Evolutionary conservation across 2,797 vertebrate genomes (phyloP).

Genomic region (Apogon hyalosoma): DNA sequence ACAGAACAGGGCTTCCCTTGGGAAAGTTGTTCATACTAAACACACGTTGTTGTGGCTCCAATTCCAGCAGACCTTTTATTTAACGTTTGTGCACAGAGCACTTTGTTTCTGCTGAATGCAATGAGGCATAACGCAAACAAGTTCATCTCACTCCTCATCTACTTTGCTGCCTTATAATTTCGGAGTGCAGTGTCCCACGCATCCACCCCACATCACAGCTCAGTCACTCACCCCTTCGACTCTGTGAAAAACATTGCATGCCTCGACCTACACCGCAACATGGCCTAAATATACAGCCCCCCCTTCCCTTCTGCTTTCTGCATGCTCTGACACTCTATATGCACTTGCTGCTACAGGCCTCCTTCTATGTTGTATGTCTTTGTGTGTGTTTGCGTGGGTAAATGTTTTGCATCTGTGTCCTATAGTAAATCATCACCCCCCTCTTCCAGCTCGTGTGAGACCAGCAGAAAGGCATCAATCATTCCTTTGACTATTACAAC

Average conservation of each 20-base stretch:
- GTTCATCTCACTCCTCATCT: conserved; percentile 58
- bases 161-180: conserved; percentile 79
- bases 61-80: conserved; percentile 37
- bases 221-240: conserved; percentile 71
- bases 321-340: conserved; percentile 66
- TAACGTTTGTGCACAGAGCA: conserved; percentile 14
- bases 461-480: conserved; percentile 76
- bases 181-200: conserved; percentile 57
- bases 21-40: conserved; percentile 70
- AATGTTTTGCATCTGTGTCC: conserved; percentile 52
- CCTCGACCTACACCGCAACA: conserved; percentile 67
- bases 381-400: conserved; percentile 55
- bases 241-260: conserved; percentile 74
- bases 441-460: conserved; percentile 54
- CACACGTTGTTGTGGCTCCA: conserved; percentile 48
- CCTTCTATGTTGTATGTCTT: conserved; percentile 40
- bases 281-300: conserved; percentile 74
- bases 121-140: conserved; percentile 74
- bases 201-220: conserved; percentile 76
- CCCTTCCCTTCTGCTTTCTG: conserved; percentile 40
- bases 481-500: conserved; percentile 62
- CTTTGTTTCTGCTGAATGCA: conserved; percentile 71
- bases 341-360: conserved; percentile 50
- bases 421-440: conserved; percentile 6
- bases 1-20: conserved; percentile 74